Evolutionary conservation across 2,797 vertebrate species (phyloP), one percentile per base, ranked within the genome.

Genomic region (Myotis vivesi): DNA sequence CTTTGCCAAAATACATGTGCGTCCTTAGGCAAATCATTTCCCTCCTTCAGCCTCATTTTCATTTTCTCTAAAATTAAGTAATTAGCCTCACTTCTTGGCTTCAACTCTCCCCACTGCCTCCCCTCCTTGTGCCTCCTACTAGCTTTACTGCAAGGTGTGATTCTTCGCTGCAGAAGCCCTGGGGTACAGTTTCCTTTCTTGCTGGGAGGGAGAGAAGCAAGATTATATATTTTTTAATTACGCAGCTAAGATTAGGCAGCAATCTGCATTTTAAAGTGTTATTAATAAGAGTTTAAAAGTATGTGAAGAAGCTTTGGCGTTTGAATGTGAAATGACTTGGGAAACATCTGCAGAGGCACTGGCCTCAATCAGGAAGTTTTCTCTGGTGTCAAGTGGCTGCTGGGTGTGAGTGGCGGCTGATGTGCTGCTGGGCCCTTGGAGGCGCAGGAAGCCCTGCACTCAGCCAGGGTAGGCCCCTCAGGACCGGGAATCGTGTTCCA

Each of bases 231-330:
- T 98, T 98, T 98, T 98, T 97, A 98, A 98, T 98, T 97, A 96
- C n/a, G 49, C 96, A 97, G 97, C 98, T 98, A 98, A 98, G 97
- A 98, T 98, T 98, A 98, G 98, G 94, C 95, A 97, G 95, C 97
- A 98, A 98, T 98, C 98, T 98, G 95, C 97, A 98, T 98, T 98
- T 98, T 98, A 97, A 98, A 97, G 93, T 97, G 97, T 96, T 97
- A 98, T 98, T 98, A 98, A 98, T 98, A 98, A 98, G 97, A 97
- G 92, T 97, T 97, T 98, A 93, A 97, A 98, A 98, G 97, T 98
- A 97, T 98, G 93, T 83, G 87, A 97, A 97, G 97, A 97, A 94
- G 94, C 97, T 97, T 97, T 76, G 87, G 97, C 95, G 95, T 97
- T 98, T 97, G 98, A 97, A 97, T 98, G 96, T 98, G 91, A 97